Percentiles rank a stretch among this genome's conserved stretches.
Conservation (phyloP, 2,888 invertebrate species). For the Plagodis dolabraria region DNA sequence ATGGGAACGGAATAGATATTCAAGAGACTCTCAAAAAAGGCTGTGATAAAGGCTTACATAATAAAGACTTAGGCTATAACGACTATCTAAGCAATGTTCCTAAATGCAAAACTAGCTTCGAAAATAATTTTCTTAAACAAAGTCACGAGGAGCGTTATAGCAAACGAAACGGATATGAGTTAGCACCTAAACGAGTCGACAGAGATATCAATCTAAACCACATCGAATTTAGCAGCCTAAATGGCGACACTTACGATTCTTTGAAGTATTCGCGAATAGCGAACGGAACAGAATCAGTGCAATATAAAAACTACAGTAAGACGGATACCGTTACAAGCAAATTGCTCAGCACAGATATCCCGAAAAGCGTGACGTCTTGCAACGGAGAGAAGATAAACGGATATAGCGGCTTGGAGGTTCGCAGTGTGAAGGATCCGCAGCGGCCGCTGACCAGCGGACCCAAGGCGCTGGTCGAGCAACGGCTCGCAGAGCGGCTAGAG, state of each 20-base stretch:
- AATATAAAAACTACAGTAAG: constrained; percentile 81
- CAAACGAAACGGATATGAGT: constrained; percentile 78
- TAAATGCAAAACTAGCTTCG: constrained; percentile 82
- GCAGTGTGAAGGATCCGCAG: constrained; percentile 64
- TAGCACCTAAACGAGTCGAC: constrained; percentile 69
- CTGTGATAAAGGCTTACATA: constrained; percentile 83
- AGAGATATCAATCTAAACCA: constrained; percentile 76
- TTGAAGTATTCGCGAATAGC: constrained; percentile 81
- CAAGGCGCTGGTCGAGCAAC: constrained; percentile 74
- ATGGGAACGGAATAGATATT: constrained; percentile 76
- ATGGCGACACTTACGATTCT: constrained; percentile 79
- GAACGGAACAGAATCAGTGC: constrained; percentile 81
- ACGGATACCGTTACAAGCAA: constrained; percentile 80
- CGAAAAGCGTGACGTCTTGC: constrained; percentile 80
- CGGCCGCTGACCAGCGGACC: constrained; percentile 74
- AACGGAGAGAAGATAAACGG: constrained; percentile 77
- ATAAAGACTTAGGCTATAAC: constrained; percentile 76
- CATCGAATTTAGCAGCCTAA: constrained; percentile 75
- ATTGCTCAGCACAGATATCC: constrained; percentile 79
- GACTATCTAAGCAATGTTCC: constrained; percentile 82
- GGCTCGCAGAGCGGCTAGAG: constrained; percentile 80
- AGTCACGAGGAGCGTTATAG: constrained; percentile 75
- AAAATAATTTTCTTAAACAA: constrained; percentile 80
- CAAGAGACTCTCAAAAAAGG: constrained; percentile 80
- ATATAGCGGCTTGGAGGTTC: constrained; percentile 66